Base-by-base conservation (phyloP, 2,888 invertebrate species). In the Gymnoscelis rufifasciata region DNA sequence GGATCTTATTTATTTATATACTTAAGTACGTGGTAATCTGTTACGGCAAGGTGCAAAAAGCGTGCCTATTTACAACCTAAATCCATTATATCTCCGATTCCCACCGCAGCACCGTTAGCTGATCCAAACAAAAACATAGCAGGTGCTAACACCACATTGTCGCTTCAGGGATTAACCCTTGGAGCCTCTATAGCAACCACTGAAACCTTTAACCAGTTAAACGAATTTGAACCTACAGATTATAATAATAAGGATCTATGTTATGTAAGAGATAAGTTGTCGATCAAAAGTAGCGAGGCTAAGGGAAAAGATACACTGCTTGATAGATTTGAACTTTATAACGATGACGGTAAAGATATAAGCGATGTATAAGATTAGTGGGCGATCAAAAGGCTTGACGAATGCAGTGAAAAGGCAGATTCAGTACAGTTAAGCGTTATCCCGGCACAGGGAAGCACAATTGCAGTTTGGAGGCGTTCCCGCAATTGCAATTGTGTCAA, bases 401-500 rank as follows among this genome's bases (percentile, higher is more conserved):
- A 54, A 49, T 31, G 24, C 31, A 47, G n/a, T 28, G 28, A 56
- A 56, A 57, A 57, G 51, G 57, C 52, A 47, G 49, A 47, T 45
- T 48, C 43, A 45, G 49, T 51, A 58, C 57, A 56, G 57, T 57
- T 57, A 55, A 42, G 43, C 39, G 45, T 38, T 47, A 47, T 51
- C 47, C 35, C 45, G 43, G 48, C 43, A 56, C 42, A 48, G 49
- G 52, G 54, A 54, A 52, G 48, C 44, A 51, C 41, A 47, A 52
- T 50, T 48, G 72, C 68, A 66, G 68, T 70, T 73, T 60, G 50
- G 56, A 66, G 71, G 71, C 70, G 71, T 73, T 67, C 64, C 69
- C 62, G 60, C 62, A 66, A 68, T 67, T 54, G 31, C 50, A 53
- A 71, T 72, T 78, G 80, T 75, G 58, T 73, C 74, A 74, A 74